Percentiles rank a stretch among this genome's conserved stretches.
Conservation (phyloP, 2,113 vertebrate genomes). For the Platysteira castanea region DNA sequence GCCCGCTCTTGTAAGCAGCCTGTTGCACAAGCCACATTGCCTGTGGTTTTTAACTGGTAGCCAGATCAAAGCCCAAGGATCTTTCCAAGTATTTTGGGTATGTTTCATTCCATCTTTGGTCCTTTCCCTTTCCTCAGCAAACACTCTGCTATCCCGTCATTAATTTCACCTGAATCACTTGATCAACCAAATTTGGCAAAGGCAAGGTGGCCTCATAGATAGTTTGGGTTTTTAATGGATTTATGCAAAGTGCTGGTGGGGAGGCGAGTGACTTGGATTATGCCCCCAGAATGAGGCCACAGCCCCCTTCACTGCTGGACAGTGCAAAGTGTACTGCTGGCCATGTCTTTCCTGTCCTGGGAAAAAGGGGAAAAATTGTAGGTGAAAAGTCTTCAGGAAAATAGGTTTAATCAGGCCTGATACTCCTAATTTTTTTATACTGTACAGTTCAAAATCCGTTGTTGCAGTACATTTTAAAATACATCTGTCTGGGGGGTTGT, state of each 20-base stretch:
- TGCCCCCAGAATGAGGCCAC: background rate
- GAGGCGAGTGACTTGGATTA: background rate
- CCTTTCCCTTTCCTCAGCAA: background rate
- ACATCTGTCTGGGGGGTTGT: background rate
- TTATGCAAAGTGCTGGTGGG: background rate
- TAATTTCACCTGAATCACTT: background rate
- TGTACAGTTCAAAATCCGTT: background rate
- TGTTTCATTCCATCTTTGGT: background rate
- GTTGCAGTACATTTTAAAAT: background rate
- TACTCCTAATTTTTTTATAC: background rate
- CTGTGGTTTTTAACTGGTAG: background rate
- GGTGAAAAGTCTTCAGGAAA: background rate
- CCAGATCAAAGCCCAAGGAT: background rate
- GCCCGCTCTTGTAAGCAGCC: background rate
- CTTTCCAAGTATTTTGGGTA: background rate
- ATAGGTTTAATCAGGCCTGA: background rate
- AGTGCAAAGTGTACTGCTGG: too few relatives aligned
- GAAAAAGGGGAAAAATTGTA: background rate
- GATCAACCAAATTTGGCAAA: background rate
- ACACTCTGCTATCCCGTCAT: background rate
- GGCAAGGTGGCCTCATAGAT: background rate
- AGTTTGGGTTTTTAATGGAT: background rate
- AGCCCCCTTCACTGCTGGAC: background rate
- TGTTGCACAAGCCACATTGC: background rate
- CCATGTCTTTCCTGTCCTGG: rapidly evolving